Evolutionary conservation across 2,113 vertebrate species (phyloP).

Genomic region (Scolopax mira): DNA sequence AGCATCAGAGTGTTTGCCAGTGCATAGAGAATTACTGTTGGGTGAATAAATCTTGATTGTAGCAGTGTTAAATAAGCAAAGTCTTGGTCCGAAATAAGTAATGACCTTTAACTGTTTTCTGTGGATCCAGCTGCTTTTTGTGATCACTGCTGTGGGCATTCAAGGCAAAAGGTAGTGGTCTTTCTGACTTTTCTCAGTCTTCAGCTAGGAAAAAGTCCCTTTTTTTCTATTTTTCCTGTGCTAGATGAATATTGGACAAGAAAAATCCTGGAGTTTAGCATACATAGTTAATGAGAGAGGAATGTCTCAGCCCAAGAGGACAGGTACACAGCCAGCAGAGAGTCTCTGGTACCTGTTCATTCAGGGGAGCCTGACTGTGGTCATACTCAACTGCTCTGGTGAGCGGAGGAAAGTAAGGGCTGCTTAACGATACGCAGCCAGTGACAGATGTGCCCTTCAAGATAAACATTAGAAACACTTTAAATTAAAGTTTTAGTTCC

Average conservation of each 20-base stretch:
- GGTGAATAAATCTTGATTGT: neutral
- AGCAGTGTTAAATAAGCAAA: neutral
- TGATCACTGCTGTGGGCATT: neutral
- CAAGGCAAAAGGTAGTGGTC: neutral
- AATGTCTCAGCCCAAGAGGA: neutral
- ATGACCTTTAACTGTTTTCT: neutral
- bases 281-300: neutral
- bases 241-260: neutral
- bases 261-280: neutral
- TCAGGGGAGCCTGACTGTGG: neutral
- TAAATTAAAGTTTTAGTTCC: neutral
- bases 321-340: neutral
- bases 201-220: neutral
- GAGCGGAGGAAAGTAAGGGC: neutral
- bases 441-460: conserved; percentile 9
- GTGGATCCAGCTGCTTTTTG: neutral
- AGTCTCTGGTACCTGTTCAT: neutral
- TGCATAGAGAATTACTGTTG: neutral
- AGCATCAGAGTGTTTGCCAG: neutral
- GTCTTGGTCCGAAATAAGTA: neutral
- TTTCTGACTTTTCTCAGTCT: neutral
- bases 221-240: neutral
- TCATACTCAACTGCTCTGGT: rapidly evolving
- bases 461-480: conserved; percentile 14
- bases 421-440: neutral